Evolutionary conservation across 2,113 vertebrate species (phyloP), one percentile per base, ranked within the genome.

Genomic region (Zeus faber): DNA sequence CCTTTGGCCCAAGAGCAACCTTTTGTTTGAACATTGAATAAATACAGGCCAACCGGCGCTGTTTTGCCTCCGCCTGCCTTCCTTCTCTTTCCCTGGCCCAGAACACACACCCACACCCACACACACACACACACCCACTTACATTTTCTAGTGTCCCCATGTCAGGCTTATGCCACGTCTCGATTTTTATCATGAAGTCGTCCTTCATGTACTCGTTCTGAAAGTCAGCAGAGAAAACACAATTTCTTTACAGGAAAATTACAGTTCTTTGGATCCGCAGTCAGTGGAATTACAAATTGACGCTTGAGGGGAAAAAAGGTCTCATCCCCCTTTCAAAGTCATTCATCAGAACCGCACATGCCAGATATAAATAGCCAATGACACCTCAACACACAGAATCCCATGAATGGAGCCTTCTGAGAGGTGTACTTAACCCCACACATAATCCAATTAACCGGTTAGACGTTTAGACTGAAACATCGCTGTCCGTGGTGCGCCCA

Each of bases 131-230:
- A n/a, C n/a, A n/a, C n/a, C n/a, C n/a, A 92, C 94, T 97, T 79
- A 98, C 97, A 1, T 99, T 99, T 83, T 99, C 95, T 84, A 91
- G 52, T 10, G 89, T 93, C 62, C 94, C 95, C 91, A 94, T 74
- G 84, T 98, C 95, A 46, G 95, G 93, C 91, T 98, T 98, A 79
- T 98, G 97, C 94, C 95, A 99, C 11, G 95, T 98, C 90, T 99
- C 95, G 44, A 98, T 98, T 89, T 98, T 98, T 80, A 99, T 96
- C 88, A 97, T 96, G 81, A 99, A 99, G 79, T 97, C 94, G 49
- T 99, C 96, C 89, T 98, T 98, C 94, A 99, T 97, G 81, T 98
- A 99, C 82, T 99, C 95, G 45, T 98, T 98, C 96, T 99, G 85
- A 48, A 73, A 70, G 57, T 25, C 16, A 77, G n/a, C n/a, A 24